These are phyloP conservation scores for Lissocephala sabroskyi DNA, from an alignment of 2,888 invertebrate genomes.

Conservation along the genomic window DNA sequence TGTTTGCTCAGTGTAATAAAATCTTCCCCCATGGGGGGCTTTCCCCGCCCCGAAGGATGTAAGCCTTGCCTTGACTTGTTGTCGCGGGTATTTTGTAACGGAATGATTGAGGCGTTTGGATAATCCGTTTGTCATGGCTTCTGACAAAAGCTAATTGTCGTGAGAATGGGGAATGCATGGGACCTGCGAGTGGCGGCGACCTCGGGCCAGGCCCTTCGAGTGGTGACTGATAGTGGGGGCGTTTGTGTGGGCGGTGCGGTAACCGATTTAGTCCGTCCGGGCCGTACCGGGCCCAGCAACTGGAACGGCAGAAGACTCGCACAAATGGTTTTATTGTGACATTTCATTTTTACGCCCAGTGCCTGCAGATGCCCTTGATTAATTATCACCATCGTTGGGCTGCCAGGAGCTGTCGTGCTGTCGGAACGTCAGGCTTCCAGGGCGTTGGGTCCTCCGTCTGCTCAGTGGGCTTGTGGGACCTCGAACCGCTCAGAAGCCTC, in stretches of 20 bases:
- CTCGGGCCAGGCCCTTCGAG: not conserved
- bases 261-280: not conserved
- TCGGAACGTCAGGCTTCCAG: too few species aligned
- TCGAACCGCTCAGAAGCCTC: too few species aligned
- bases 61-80: slow-evolving; percentile 32
- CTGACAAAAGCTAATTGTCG: slow-evolving; percentile 55
- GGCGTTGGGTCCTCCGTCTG: too few species aligned
- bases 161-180: slow-evolving; percentile 14
- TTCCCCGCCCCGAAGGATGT: not conserved
- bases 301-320: slow-evolving; percentile 24
- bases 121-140: slow-evolving; percentile 56
- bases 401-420: slow-evolving; percentile 37
- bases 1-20: not conserved
- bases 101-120: slow-evolving; percentile 53
- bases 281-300: not conserved
- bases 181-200: not conserved
- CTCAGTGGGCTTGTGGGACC: slow-evolving; percentile 28
- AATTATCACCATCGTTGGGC: slow-evolving; percentile 46
- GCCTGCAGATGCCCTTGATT: slow-evolving; percentile 52
- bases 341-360: slow-evolving; percentile 51
- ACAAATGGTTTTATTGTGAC: slow-evolving; percentile 53
- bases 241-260: slow-evolving; percentile 5
- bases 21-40: too few species aligned
- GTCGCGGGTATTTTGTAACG: slow-evolving; percentile 34
- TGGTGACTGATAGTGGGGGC: slow-evolving; percentile 15